Evolutionary conservation across 1,140 invertebrate species (phyloP).

Genomic region (Heliconius hewitsoni): DNA sequence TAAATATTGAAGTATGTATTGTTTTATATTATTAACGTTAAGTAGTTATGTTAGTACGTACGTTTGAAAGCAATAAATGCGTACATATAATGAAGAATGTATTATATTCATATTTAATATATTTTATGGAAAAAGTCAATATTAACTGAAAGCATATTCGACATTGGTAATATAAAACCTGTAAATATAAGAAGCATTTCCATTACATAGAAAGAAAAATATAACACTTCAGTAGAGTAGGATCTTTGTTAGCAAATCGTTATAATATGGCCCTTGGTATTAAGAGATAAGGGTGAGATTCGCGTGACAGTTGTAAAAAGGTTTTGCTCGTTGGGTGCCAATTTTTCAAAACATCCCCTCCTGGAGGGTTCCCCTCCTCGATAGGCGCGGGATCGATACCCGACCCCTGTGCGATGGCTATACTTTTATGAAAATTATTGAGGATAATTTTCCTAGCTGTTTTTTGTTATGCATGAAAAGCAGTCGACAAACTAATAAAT

Average conservation of each 20-base stretch:
- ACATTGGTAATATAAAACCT: conserved; percentile 25
- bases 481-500: not conserved
- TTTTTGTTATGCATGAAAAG: conserved; percentile 8
- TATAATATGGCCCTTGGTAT: conserved; percentile 19
- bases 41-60: not conserved
- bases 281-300: conserved; percentile 52
- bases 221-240: conserved; percentile 32
- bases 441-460: conserved; percentile 22
- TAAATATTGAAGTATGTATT: not conserved
- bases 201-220: conserved; percentile 23
- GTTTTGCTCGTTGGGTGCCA: conserved; percentile 66
- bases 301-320: conserved; percentile 54
- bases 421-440: conserved; percentile 45
- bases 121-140: not conserved
- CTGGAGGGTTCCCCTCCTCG: conserved; percentile 68
- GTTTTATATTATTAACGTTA: not conserved
- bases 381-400: conserved; percentile 74
- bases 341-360: conserved; percentile 79
- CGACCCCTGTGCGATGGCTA: conserved; percentile 66
- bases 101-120: not conserved
- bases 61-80: not conserved
- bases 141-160: not conserved
- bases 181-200: conserved; percentile 22
- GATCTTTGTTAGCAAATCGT: conserved; percentile 22
- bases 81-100: too few relatives aligned